Evolutionary conservation across 1,140 invertebrate species (phyloP).

Genomic region (Nautilus pompilius): DNA sequence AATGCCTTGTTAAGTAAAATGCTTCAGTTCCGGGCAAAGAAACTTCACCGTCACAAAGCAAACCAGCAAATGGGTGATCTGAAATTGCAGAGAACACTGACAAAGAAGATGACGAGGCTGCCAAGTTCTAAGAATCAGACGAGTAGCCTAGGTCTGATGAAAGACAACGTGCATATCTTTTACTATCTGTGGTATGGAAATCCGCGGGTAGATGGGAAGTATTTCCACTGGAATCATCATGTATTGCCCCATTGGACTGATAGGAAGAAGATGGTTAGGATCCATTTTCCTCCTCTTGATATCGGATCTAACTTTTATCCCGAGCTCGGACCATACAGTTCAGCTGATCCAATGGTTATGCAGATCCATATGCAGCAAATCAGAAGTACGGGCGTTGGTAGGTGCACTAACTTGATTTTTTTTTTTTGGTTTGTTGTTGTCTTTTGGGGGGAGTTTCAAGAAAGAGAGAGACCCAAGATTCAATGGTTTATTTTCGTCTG

Average conservation of each 20-base stretch:
- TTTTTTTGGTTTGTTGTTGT: neutral
- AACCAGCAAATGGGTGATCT: too few species aligned
- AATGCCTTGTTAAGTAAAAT: neutral
- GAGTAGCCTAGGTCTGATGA: too few species aligned
- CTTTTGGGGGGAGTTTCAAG: neutral
- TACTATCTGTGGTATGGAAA: conserved; percentile 61
- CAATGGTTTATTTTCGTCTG: too few species aligned
- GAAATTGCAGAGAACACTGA: too few species aligned
- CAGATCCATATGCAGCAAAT: conserved; percentile 56
- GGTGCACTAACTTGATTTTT: conserved; percentile 2
- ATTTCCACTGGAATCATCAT: conserved; percentile 58
- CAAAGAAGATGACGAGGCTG: too few species aligned
- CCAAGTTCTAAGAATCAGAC: too few species aligned
- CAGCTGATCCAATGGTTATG: conserved; percentile 48
- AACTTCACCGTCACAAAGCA: too few species aligned
- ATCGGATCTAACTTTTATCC: conserved; percentile 59
- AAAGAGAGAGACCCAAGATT: too few species aligned
- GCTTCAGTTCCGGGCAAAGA: conserved; percentile 1
- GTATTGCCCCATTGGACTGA: conserved; percentile 54
- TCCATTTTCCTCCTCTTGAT: conserved; percentile 56
- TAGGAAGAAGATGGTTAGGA: conserved; percentile 31
- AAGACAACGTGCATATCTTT: conserved; percentile 57
- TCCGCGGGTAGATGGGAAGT: conserved; percentile 51
- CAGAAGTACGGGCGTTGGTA: conserved; percentile 46
- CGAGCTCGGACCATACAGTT: conserved; percentile 57